Evolutionary conservation across 2,888 invertebrate species (phyloP).

Genomic region (Ennomos quercinarius): DNA sequence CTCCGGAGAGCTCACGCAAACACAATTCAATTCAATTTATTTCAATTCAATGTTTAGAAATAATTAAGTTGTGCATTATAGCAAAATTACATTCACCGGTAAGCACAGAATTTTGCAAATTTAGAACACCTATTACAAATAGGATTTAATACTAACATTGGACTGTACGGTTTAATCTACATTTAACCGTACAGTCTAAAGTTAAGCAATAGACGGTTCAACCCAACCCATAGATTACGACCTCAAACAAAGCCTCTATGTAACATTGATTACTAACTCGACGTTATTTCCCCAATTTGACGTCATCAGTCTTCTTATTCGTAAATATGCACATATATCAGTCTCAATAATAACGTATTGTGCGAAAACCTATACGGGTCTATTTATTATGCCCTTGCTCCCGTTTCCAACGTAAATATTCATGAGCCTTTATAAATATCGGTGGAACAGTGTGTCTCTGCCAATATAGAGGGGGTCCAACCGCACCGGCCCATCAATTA

Average conservation of each 20-base stretch:
- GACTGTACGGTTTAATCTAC: too few species aligned
- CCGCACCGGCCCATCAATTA: conserved; percentile 72
- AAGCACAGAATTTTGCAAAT: too few species aligned
- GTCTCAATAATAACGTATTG: conserved; percentile 31
- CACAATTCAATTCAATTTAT: too few species aligned
- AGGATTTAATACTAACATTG: too few species aligned
- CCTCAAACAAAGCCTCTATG: neutral
- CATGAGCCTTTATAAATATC: conserved; percentile 53
- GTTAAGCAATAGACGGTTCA: too few species aligned
- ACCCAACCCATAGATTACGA: neutral
- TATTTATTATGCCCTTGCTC: conserved; percentile 40
- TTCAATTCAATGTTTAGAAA: too few species aligned
- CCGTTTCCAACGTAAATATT: conserved; percentile 50
- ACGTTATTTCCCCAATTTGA: conserved; percentile 20
- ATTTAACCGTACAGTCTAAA: too few species aligned
- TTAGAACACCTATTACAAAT: too few species aligned
- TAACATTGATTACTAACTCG: conserved; percentile 16
- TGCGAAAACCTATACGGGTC: conserved; percentile 26
- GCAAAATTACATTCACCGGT: too few species aligned
- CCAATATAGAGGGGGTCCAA: conserved; percentile 54
- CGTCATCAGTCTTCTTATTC: conserved; percentile 24
- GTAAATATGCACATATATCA: conserved; percentile 30
- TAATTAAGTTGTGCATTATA: too few species aligned
- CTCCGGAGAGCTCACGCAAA: too few species aligned
- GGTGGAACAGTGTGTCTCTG: conserved; percentile 47